phyloP scores from a whole-genome alignment of 30 jellyfish, hydroid and myxozoan species.

The Morbakka virulenta region DNA sequence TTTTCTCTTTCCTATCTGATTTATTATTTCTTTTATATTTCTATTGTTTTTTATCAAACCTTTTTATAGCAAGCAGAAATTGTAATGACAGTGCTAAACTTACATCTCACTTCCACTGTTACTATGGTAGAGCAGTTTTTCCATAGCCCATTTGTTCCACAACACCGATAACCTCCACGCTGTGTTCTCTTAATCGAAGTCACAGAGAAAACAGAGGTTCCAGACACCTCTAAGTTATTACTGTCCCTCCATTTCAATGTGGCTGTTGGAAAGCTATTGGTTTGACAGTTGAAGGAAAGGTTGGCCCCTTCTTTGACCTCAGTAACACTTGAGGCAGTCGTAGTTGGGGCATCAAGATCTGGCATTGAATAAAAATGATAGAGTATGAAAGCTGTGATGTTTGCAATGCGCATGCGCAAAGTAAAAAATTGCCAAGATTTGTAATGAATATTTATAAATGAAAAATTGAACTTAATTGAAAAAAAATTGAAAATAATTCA shows the following conservation, averaged over 20 bases:
- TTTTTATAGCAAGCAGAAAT: too few relatives aligned
- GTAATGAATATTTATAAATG: too few relatives aligned
- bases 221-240: not conserved
- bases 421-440: too few relatives aligned
- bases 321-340: not conserved
- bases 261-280: not conserved
- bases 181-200: not conserved
- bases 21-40: too few relatives aligned
- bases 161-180: not conserved
- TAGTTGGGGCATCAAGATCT: not conserved
- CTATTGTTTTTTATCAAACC: too few relatives aligned
- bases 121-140: not conserved
- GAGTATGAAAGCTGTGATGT: too few relatives aligned
- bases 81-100: too few relatives aligned
- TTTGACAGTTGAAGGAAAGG: not conserved
- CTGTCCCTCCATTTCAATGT: not conserved
- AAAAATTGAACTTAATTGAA: too few relatives aligned
- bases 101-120: not conserved
- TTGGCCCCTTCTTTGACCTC: not conserved
- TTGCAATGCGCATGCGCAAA: too few relatives aligned
- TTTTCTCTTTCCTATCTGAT: too few relatives aligned
- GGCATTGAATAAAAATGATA: too few relatives aligned
- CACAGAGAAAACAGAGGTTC: not conserved
- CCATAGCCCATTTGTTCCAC: not conserved
- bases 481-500: too few relatives aligned